Evolutionary conservation across 2,113 vertebrate species (phyloP).

Genomic region (Gnathonemus echidnorhynchus): DNA sequence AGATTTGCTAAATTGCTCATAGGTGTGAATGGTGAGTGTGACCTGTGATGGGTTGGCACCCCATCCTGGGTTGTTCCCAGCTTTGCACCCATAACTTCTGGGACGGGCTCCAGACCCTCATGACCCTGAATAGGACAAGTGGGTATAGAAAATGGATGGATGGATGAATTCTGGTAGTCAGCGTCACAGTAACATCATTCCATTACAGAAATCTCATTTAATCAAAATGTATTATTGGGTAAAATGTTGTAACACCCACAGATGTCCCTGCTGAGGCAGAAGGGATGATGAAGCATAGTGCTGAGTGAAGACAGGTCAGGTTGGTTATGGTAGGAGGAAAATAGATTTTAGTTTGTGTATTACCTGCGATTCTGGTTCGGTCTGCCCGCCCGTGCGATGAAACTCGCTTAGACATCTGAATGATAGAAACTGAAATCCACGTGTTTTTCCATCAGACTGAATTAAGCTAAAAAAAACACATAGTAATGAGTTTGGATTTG

Average conservation of each 20-base stretch:
- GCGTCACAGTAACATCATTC: background rate
- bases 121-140: background rate
- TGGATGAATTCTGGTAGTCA: background rate
- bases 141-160: background rate
- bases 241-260: background rate
- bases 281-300: background rate
- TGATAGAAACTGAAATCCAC: background rate
- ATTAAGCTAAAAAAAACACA: constrained; percentile 15
- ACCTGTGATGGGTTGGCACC: background rate
- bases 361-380: background rate
- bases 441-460: background rate
- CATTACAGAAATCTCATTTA: background rate
- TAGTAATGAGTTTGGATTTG: constrained; percentile 1
- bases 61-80: background rate
- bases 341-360: background rate
- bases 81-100: background rate
- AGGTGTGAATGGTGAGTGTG: background rate
- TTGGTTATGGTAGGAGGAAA: background rate
- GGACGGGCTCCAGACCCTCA: background rate
- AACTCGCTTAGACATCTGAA: background rate
- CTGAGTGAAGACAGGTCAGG: background rate
- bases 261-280: background rate
- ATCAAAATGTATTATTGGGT: background rate
- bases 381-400: background rate
- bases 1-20: background rate